Evolutionary conservation across 2,888 invertebrate species (phyloP), one percentile per base, ranked within the genome.

Genomic region (Tolmerus cingulatus): DNA sequence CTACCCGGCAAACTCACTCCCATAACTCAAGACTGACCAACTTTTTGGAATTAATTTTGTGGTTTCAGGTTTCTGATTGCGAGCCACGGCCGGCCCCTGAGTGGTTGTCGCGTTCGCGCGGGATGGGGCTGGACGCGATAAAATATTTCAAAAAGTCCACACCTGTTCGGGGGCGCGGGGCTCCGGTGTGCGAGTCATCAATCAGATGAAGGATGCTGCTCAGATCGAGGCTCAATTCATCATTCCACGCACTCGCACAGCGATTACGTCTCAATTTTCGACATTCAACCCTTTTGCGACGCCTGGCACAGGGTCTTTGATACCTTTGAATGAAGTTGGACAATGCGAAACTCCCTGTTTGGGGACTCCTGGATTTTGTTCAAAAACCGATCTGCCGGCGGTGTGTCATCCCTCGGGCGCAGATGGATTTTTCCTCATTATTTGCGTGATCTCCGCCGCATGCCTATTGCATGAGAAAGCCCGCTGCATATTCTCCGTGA

Each of bases 51-150:
- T 84, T 84, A 84, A 84, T 84, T 84, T 84, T 84, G 84, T 66
- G 84, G 84, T 84, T 84, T 84, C 84, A 84, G 84, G 84, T 84
- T 66, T 66, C 84, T 81, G 81, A 81, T 81, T 81, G 55, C 81
- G 34, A 46, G 30, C 55, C 46, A 81, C 37, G 66, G n/a, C 14
- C 84, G 66, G 30, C 37, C 43, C 66, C 66, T 40, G 66, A 5
- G 8, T 57, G 30, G 2, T 5, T 16, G 40, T 74, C 66, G 51
- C 40, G 30, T 14, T 12, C 43, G 37, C 9, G n/a, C 66, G 23
- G 34, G 14, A 37, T 66, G 23, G 66, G 23, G 37, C 57, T 30
- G 51, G 19, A 40, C 74, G 14, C 23, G 81, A 40, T 66, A 27
- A 51, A 81, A 66, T 66, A 37, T 84, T 66, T 37, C 27, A 19